Conservation (phyloP, 2,888 invertebrate species). For the Dendrolimus pini region DNA sequence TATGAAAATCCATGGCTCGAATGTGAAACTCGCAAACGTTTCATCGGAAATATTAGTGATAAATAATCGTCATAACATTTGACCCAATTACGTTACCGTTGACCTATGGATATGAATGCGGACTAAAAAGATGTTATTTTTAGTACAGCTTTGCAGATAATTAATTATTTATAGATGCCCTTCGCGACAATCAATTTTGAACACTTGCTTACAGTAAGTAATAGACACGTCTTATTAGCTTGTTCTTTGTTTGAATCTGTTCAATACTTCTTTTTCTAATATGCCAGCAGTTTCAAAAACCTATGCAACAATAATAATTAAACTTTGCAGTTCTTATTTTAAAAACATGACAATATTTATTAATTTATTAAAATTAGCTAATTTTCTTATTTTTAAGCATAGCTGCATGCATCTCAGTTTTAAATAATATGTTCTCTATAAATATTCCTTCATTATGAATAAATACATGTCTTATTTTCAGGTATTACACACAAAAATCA, state of each 20-base stretch:
- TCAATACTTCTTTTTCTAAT: neutral
- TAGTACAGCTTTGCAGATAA: slow-evolving; percentile 73
- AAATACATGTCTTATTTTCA: slow-evolving; percentile 2
- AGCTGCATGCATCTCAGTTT: slow-evolving; percentile 1
- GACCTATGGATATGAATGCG: slow-evolving; percentile 71
- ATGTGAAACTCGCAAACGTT: slow-evolving; percentile 6
- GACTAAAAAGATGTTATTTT: slow-evolving; percentile 69
- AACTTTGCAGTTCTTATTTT: too few species aligned
- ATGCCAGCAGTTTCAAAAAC: too few species aligned
- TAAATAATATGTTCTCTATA: neutral
- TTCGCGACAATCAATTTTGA: slow-evolving; percentile 40
- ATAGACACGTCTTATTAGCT: slow-evolving; percentile 34
- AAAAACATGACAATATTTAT: too few species aligned
- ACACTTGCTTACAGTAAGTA: slow-evolving; percentile 33
- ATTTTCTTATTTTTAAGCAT: slow-evolving; percentile 8
- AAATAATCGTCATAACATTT: slow-evolving; percentile 56
- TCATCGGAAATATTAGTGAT: slow-evolving; percentile 23
- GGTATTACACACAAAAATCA: too few species aligned
- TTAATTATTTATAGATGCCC: slow-evolving; percentile 70
- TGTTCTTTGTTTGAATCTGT: slow-evolving; percentile 56
- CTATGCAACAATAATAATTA: too few species aligned
- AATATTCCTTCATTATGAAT: too few species aligned
- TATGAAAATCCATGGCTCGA: slow-evolving; percentile 1
- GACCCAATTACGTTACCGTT: slow-evolving; percentile 68
- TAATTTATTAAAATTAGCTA: too few species aligned